Evolutionary conservation across 2,113 vertebrate species (phyloP).

Genomic region (Hylia prasina): DNA sequence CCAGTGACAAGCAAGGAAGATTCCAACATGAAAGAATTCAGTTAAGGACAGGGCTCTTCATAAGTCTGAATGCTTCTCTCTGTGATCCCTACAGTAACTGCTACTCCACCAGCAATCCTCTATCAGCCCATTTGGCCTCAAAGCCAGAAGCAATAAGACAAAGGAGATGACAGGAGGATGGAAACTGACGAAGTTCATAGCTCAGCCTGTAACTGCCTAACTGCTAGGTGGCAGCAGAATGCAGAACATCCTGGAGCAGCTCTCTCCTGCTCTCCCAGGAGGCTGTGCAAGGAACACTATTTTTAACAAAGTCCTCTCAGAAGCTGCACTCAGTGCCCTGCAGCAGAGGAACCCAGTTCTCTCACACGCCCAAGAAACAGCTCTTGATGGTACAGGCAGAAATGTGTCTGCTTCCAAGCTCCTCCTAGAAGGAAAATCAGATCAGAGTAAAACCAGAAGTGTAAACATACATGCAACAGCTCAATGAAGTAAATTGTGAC

Average conservation of each 20-base stretch:
- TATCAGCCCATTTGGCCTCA: background rate
- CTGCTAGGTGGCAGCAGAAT: background rate
- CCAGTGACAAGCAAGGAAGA: background rate
- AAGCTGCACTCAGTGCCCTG: background rate
- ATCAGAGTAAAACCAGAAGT: background rate
- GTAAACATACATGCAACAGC: background rate
- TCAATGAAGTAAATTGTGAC: background rate
- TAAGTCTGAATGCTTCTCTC: background rate
- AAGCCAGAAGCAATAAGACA: background rate
- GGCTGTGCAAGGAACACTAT: background rate
- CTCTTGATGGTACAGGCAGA: background rate
- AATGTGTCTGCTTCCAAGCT: background rate
- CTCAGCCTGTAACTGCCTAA: background rate
- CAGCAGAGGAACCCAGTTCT: background rate
- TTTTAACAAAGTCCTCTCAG: accelerated
- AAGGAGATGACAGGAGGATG: background rate
- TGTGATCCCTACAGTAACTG: background rate
- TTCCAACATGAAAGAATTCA: background rate
- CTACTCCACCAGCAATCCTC: background rate
- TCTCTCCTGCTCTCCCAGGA: background rate
- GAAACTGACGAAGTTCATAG: background rate
- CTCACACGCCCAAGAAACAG: background rate
- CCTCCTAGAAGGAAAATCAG: background rate
- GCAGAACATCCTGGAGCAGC: background rate
- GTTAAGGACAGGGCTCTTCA: background rate